A percentile compares a stretch with the other conserved stretches of the same genome.
phyloP scores from a whole-genome alignment of 2,797 vertebrate species.

The Ibycter americanus region DNA sequence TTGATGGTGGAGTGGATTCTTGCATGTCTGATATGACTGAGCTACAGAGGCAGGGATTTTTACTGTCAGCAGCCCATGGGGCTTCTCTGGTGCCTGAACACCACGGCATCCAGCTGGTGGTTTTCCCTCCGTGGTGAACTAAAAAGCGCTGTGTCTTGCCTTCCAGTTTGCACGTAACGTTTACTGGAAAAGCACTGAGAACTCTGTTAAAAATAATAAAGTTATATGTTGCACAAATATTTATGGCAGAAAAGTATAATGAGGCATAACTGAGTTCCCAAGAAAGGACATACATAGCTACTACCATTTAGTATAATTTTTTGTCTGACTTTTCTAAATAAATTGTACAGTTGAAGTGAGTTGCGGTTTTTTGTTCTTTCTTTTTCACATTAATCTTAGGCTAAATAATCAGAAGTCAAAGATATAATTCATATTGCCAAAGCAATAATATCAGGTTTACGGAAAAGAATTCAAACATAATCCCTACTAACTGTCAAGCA shows the following conservation, averaged over 20 bases:
- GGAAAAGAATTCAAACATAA: neutral
- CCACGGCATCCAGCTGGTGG: neutral
- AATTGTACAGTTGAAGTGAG: neutral
- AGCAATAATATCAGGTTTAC: neutral
- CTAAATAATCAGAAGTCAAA: neutral
- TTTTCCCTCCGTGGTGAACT: neutral
- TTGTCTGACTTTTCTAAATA: neutral
- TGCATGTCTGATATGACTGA: accelerated
- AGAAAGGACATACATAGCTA: neutral
- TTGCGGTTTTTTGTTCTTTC: accelerated
- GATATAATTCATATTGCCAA: neutral
- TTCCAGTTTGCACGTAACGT: neutral
- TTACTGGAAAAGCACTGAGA: neutral
- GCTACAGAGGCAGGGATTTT: accelerated
- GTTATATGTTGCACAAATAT: neutral
- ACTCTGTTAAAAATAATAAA: neutral
- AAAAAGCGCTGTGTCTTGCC: neutral
- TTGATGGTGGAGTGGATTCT: neutral
- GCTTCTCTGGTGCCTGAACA: neutral
- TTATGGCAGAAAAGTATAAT: neutral
- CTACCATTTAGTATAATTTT: neutral
- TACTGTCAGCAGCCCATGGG: neutral
- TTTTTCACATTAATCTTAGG: neutral
- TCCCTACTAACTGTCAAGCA: neutral
- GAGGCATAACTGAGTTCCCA: neutral